A percentile compares a stretch with the other conserved stretches of the same genome.
These are phyloP conservation scores for Acrocyrtus sp. DNA, from an alignment of 2,888 invertebrate species.

Conservation along the genomic window DNA sequence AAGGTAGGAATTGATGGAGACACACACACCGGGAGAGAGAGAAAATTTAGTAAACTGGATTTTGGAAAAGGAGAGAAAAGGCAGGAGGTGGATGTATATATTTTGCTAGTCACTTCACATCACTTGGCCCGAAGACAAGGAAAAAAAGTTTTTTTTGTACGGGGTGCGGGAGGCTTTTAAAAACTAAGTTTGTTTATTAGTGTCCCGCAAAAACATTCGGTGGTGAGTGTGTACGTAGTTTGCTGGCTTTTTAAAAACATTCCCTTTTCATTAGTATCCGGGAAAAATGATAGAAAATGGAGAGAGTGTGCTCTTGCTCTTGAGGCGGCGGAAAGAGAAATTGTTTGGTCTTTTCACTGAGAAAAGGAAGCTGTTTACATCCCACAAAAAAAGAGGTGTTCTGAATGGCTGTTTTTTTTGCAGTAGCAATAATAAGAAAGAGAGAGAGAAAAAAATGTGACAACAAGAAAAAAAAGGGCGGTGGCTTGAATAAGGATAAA, in stretches of 20 bases:
- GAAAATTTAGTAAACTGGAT: no score
- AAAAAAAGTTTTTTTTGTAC: conserved; percentile 45
- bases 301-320: background rate
- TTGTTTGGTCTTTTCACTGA: conserved; percentile 39
- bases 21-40: no score
- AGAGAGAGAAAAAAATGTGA: conserved; percentile 44
- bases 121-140: no score
- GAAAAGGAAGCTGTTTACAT: conserved; percentile 52
- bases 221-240: no score
- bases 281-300: background rate
- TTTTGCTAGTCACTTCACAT: no score
- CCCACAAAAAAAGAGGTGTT: conserved; percentile 53
- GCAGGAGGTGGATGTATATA: no score
- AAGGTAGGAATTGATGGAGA: no score
- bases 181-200: conserved; percentile 44
- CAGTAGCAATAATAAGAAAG: background rate
- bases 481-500: background rate
- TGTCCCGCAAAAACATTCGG: no score
- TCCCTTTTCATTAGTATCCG: conserved; percentile 22
- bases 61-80: conserved; percentile 22
- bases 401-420: conserved; percentile 50
- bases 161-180: conserved; percentile 42
- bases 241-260: conserved; percentile 42
- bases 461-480: conserved; percentile 22
- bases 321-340: conserved; percentile 25